phyloP scores from a whole-genome alignment of 1,140 invertebrate genomes.

The Drosophila erecta region DNA sequence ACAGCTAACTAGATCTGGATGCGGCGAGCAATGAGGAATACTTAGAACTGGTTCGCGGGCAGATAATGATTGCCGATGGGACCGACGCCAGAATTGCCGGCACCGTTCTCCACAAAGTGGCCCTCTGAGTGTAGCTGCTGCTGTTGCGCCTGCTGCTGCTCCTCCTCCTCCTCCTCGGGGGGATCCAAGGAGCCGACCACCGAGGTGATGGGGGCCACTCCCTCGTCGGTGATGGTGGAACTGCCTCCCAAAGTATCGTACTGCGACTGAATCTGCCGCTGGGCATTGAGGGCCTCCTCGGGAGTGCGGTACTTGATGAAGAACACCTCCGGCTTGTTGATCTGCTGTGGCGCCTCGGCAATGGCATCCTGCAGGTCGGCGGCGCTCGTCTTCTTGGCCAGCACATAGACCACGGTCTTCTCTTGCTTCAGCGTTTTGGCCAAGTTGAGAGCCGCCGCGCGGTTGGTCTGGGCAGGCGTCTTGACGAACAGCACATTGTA shows the following conservation, averaged over 20 bases:
- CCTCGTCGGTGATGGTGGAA: slow-evolving; percentile 80
- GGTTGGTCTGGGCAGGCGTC: slow-evolving; percentile 90
- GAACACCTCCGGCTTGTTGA: slow-evolving; percentile 87
- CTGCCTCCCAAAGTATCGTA: slow-evolving; percentile 78
- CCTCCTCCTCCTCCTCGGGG: slow-evolving; percentile 72
- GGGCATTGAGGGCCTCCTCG: slow-evolving; percentile 85
- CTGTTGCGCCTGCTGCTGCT: slow-evolving; percentile 55
- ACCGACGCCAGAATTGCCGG: slow-evolving; percentile 34
- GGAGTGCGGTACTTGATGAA: slow-evolving; percentile 88
- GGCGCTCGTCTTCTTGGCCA: slow-evolving; percentile 91
- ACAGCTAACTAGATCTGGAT: slow-evolving; percentile 70
- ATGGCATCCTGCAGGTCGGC: slow-evolving; percentile 91
- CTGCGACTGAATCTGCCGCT: slow-evolving; percentile 81
- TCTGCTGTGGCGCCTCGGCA: slow-evolving; percentile 86
- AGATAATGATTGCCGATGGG: slow-evolving; percentile 64
- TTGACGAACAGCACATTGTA: slow-evolving; percentile 94
- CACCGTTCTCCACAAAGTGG: slow-evolving; percentile 39
- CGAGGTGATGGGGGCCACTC: slow-evolving; percentile 78
- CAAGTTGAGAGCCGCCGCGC: slow-evolving; percentile 87
- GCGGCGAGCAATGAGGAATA: slow-evolving; percentile 66
- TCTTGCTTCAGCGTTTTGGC: slow-evolving; percentile 90
- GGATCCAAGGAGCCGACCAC: slow-evolving; percentile 77
- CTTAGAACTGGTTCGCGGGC: slow-evolving; percentile 77
- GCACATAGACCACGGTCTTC: slow-evolving; percentile 93
- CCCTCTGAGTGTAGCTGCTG: slow-evolving; percentile 41